A percentile compares a stretch with the other conserved stretches of the same genome.
phyloP scores from a whole-genome alignment of 2,888 invertebrate species.

The Alloplasta piceator region DNA sequence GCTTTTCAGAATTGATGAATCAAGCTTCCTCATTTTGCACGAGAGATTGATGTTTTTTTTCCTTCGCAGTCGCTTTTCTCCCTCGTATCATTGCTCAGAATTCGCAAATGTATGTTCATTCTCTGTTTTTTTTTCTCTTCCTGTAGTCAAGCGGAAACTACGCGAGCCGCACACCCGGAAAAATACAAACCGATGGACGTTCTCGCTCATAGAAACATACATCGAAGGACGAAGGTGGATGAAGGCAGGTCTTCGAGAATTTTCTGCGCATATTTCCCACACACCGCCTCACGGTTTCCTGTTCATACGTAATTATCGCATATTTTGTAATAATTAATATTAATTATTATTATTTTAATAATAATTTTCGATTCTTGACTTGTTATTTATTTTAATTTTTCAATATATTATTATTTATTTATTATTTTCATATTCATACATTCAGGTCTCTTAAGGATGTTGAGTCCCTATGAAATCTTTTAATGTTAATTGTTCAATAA shows the following conservation, averaged over 20 bases:
- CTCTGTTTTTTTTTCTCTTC: no score
- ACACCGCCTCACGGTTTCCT: slow-evolving; percentile 71
- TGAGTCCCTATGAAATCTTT: no score
- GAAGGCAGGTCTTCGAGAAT: slow-evolving; percentile 55
- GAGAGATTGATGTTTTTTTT: slow-evolving; percentile 31
- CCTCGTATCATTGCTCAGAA: slow-evolving; percentile 46
- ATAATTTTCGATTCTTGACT: no score
- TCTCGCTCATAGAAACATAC: no score
- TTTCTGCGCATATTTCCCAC: slow-evolving; percentile 65
- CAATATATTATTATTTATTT: no score
- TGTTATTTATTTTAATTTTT: no score
- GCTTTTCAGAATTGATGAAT: slow-evolving; percentile 21
- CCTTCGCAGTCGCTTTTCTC: slow-evolving; percentile 17
- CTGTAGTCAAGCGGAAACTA: slow-evolving; percentile 39
- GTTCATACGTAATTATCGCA: slow-evolving; percentile 78
- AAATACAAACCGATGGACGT: slow-evolving; percentile 61
- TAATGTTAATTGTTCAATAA: no score
- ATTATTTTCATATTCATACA: no score
- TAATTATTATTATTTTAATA: no score
- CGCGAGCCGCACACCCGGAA: slow-evolving; percentile 61
- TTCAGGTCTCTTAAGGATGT: slow-evolving; percentile 9
- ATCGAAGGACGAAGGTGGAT: slow-evolving; percentile 17
- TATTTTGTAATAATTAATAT: no score
- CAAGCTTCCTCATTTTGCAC: slow-evolving; percentile 35
- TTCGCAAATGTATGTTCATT: slow-evolving; percentile 25